These are phyloP conservation scores for Ianthella basta DNA, from an alignment of 37 sponge, comb jelly and placozoan genomes.

Conservation along the genomic window DNA sequence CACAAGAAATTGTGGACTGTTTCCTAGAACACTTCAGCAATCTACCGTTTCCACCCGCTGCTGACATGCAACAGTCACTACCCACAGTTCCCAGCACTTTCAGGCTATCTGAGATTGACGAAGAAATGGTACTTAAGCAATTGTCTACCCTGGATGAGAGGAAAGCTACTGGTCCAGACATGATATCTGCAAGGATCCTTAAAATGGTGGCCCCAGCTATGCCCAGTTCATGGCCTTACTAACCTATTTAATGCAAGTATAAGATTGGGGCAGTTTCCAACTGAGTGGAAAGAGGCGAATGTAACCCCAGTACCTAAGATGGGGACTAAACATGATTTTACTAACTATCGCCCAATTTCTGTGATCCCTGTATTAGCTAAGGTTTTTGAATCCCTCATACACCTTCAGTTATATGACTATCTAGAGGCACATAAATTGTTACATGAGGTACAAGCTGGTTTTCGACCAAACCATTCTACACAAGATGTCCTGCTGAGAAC, in stretches of 20 bases:
- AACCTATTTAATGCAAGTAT: constrained; percentile 10
- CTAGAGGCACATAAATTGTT: background rate
- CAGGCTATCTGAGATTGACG: constrained; percentile 6
- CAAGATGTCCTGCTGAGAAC: constrained; percentile 34
- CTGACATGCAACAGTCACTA: background rate
- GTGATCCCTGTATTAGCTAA: constrained; percentile 34
- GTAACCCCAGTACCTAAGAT: constrained; percentile 17
- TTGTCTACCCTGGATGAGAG: constrained; percentile 17
- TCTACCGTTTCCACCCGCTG: background rate
- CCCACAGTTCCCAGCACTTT: constrained; percentile 8
- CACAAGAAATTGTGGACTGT: background rate
- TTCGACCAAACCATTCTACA: constrained; percentile 16
- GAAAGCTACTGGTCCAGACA: constrained; percentile 27
- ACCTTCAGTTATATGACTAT: constrained; percentile 25
- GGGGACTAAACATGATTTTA: background rate
- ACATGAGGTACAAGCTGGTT: constrained; percentile 13
- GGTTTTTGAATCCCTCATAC: constrained; percentile 24
- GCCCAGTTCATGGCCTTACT: constrained; percentile 1
- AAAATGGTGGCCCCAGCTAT: background rate
- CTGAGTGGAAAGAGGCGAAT: constrained; percentile 28
- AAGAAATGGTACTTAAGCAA: constrained; percentile 4
- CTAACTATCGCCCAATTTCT: constrained; percentile 39
- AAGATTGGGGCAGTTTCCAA: background rate
- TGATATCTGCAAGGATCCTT: constrained; percentile 7
- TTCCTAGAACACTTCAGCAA: background rate